phyloP scores from a whole-genome alignment of 2,888 invertebrate species.

The Clanis bilineata region DNA sequence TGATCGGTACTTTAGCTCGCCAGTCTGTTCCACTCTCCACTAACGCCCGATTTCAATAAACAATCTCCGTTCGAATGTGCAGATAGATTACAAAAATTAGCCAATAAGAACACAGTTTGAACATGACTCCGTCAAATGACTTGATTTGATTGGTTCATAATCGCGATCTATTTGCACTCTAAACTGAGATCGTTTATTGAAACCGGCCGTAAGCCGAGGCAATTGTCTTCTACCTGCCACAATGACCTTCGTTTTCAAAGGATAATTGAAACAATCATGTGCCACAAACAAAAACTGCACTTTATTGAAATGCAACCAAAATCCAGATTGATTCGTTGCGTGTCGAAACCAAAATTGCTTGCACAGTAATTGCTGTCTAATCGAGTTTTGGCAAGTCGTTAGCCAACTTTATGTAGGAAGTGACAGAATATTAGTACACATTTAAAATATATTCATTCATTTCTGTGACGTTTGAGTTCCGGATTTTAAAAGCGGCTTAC shows the following conservation, averaged over 20 bases:
- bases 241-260: background rate
- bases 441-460: background rate
- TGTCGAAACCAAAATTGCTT: slow-evolving; percentile 6
- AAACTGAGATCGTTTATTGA: no score
- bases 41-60: no score
- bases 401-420: background rate
- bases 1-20: no score
- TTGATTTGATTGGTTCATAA: no score
- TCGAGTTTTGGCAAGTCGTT: background rate
- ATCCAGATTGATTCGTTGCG: background rate
- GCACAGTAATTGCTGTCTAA: background rate
- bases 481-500: background rate
- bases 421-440: background rate
- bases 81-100: no score
- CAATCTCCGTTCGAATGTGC: no score
- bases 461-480: background rate
- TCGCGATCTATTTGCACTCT: no score
- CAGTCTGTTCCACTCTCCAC: no score
- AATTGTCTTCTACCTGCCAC: background rate
- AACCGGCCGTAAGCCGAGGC: no score
- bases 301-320: background rate
- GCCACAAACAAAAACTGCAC: background rate
- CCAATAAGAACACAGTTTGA: no score
- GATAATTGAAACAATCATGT: background rate
- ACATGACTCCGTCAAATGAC: no score